These are phyloP conservation scores for Corvus cornix DNA, from an alignment of 2,113 vertebrate species.

Conservation along the genomic window DNA sequence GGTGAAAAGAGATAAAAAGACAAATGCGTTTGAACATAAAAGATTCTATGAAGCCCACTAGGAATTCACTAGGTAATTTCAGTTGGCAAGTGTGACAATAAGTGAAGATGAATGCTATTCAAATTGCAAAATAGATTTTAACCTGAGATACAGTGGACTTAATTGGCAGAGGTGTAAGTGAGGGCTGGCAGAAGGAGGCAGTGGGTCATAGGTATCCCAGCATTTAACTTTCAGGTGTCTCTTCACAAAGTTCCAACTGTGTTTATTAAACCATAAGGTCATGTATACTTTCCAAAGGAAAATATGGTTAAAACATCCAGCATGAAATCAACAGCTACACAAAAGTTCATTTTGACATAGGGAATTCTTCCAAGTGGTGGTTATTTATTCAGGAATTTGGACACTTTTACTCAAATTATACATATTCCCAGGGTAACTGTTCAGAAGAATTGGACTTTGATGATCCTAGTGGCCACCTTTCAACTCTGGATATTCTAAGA, in stretches of 20 bases:
- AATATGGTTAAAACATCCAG: neutral
- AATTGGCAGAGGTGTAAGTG: neutral
- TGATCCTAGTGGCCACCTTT: neutral
- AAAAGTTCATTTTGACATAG: neutral
- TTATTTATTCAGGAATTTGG: neutral
- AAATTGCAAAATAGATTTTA: neutral
- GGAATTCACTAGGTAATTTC: neutral
- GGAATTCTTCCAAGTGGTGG: neutral
- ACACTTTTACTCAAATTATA: neutral
- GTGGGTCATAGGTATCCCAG: fast-evolving
- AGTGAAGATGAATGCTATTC: neutral
- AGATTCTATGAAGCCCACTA: neutral
- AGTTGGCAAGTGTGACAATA: neutral
- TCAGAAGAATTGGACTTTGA: neutral
- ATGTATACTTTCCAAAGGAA: neutral
- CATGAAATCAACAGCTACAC: neutral
- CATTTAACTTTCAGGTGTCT: neutral
- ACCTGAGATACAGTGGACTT: neutral
- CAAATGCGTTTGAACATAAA: neutral
- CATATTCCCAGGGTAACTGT: neutral
- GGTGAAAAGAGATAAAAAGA: neutral
- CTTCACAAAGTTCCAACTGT: neutral
- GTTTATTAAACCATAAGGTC: neutral
- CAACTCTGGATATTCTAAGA: neutral
- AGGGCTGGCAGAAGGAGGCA: neutral